These are phyloP conservation scores for Gorsachius magnificus DNA, from an alignment of 2,797 vertebrate species.

Conservation along the genomic window DNA sequence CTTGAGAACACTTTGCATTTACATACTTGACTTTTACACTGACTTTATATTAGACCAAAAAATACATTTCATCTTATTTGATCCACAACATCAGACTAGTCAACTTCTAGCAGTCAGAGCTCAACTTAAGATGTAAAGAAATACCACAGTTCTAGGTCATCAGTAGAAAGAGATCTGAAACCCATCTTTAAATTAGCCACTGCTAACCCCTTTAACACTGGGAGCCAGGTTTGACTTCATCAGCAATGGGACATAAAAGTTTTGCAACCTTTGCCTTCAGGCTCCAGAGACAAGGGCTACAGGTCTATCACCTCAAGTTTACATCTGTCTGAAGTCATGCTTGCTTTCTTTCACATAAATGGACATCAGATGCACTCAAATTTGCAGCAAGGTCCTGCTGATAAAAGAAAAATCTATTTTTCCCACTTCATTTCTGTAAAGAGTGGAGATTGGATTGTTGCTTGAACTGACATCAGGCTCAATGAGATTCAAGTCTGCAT, in stretches of 20 bases:
- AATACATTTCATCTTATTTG: background rate
- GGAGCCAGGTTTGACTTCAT: background rate
- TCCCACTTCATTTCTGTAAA: no score
- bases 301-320: background rate
- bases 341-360: no score
- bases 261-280: slow-evolving; percentile 7
- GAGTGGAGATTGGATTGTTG: no score
- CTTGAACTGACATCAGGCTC: no score
- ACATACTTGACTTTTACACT: background rate
- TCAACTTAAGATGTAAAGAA: background rate
- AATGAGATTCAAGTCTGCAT: no score
- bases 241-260: background rate
- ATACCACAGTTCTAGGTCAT: background rate
- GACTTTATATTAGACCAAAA: background rate
- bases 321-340: background rate
- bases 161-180: background rate
- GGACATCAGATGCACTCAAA: no score
- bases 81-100: background rate
- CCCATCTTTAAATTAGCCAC: background rate
- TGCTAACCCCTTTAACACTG: background rate
- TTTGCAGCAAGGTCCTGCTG: no score
- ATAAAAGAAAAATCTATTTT: no score
- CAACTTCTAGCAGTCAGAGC: background rate
- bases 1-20: background rate
- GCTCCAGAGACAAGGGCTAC: slow-evolving; percentile 8